A percentile compares a stretch with the other conserved stretches of the same genome.
phyloP scores from a whole-genome alignment of 2,888 invertebrate genomes.

The Chrysodeixis includens region DNA sequence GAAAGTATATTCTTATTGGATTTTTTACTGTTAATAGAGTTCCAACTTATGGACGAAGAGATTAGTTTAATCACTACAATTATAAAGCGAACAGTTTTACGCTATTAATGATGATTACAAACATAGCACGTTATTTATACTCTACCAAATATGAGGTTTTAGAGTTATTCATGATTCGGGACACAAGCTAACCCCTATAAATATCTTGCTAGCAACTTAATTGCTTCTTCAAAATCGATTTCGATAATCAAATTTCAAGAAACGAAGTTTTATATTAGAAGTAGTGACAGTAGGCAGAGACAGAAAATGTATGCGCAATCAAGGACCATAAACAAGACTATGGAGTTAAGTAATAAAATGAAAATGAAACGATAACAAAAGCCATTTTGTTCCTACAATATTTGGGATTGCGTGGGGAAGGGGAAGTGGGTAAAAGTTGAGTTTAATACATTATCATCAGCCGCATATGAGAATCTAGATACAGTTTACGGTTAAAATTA shows the following conservation, averaged over 20 bases:
- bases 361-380: background rate
- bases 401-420: conserved; percentile 4
- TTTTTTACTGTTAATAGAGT: background rate
- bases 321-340: background rate
- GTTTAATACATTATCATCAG: conserved; percentile 13
- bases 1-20: background rate
- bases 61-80: background rate
- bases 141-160: no score
- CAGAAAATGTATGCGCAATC: background rate
- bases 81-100: background rate
- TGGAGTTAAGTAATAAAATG: background rate
- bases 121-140: no score
- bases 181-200: no score
- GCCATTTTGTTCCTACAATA: background rate
- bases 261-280: background rate
- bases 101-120: no score
- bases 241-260: background rate
- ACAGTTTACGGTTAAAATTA: conserved; percentile 17
- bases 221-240: background rate
- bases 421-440: background rate
- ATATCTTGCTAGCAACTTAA: background rate
- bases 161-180: no score
- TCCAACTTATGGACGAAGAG: background rate
- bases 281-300: background rate
- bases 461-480: conserved; percentile 12